phyloP scores from a whole-genome alignment of 37 sponge, comb jelly and placozoan species.

The Sycon ciliatum region DNA sequence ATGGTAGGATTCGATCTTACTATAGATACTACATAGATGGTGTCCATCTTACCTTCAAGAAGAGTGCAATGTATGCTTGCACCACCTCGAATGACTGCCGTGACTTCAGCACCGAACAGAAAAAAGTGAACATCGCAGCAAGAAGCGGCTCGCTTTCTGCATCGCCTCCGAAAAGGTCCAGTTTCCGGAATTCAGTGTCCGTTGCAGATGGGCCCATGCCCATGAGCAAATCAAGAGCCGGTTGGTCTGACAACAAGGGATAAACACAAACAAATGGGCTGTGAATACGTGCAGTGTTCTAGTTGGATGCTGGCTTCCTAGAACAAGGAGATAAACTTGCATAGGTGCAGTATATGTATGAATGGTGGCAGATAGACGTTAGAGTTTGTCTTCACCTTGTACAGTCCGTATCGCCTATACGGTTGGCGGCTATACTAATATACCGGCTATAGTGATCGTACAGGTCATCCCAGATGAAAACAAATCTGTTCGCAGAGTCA shows the following conservation, averaged over 20 bases:
- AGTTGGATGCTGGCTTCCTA: background rate
- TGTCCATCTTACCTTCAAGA: slow-evolving; percentile 58
- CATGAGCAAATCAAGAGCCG: slow-evolving; percentile 39
- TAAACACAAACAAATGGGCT: background rate
- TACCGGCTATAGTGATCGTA: too few species aligned
- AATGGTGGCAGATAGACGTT: background rate
- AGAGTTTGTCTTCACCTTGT: too few species aligned
- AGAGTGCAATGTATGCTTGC: slow-evolving; percentile 58
- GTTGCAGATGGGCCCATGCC: slow-evolving; percentile 62
- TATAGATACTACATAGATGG: too few species aligned
- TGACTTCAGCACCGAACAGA: slow-evolving; percentile 40
- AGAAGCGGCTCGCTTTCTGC: slow-evolving; percentile 28
- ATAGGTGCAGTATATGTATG: background rate
- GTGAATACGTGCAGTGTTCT: background rate
- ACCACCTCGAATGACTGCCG: slow-evolving; percentile 64
- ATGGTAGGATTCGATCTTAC: too few species aligned
- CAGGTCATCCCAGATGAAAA: too few species aligned
- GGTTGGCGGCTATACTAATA: too few species aligned
- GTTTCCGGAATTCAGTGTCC: slow-evolving; percentile 56
- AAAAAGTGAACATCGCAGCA: slow-evolving; percentile 40
- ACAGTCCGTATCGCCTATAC: too few species aligned
- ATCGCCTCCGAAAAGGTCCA: slow-evolving; percentile 58
- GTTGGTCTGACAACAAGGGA: slow-evolving; percentile 23
- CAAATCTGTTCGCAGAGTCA: too few species aligned
- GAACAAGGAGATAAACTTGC: background rate